Evolutionary conservation across 2,888 invertebrate species (phyloP).

Genomic region (Caradrina kadenii): DNA sequence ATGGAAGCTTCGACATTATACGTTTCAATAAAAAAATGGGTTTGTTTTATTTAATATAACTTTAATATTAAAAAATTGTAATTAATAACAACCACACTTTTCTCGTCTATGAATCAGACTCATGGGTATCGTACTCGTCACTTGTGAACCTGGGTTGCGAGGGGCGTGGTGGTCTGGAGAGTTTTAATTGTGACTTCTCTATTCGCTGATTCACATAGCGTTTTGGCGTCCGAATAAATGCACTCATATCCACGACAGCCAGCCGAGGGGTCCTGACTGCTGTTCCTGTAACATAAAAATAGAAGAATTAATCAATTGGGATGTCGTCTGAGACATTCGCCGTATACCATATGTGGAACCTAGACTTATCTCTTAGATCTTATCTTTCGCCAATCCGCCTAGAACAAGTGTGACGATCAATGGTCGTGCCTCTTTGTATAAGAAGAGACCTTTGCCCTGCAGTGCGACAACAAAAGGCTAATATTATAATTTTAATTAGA

Average conservation of each 20-base stretch:
- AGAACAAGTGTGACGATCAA: too few species aligned
- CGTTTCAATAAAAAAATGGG: conserved; percentile 84
- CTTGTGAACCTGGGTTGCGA: conserved; percentile 77
- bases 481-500: too few species aligned
- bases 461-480: too few species aligned
- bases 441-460: too few species aligned
- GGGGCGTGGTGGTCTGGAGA: conserved; percentile 72
- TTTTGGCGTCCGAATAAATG: conserved; percentile 79
- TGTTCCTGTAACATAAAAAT: conserved; percentile 70
- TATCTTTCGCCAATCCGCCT: too few species aligned
- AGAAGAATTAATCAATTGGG: background rate
- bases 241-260: conserved; percentile 83
- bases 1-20: conserved; percentile 89
- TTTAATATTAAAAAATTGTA: conserved; percentile 48
- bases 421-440: too few species aligned
- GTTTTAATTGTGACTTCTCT: conserved; percentile 53
- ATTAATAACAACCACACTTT: conserved; percentile 49
- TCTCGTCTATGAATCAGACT: conserved; percentile 76
- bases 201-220: conserved; percentile 51
- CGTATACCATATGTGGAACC: too few species aligned
- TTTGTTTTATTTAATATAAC: conserved; percentile 76
- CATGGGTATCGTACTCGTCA: conserved; percentile 87
- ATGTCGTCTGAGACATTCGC: too few species aligned
- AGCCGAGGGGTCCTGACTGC: conserved; percentile 83
- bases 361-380: too few species aligned